A percentile compares a stretch with the other conserved stretches of the same genome.
These are phyloP conservation scores for Montipora efflorescens DNA, from an alignment of 64 coral and sea anemone genomes.

Conservation along the genomic window DNA sequence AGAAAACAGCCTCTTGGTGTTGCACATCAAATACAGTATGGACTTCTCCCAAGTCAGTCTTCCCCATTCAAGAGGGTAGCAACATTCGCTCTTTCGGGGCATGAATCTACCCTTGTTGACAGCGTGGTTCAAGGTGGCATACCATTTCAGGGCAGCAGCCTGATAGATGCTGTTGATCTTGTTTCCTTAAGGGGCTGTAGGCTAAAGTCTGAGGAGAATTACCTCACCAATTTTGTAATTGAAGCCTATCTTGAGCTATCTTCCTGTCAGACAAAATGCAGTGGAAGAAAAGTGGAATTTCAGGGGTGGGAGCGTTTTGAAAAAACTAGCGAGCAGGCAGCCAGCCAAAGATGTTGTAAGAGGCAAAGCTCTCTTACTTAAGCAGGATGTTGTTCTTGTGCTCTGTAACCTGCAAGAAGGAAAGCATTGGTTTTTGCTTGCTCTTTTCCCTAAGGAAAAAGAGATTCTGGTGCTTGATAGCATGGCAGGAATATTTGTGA, in stretches of 20 bases:
- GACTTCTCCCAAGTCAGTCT: no score
- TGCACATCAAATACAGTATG: no score
- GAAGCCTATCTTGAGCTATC: background rate
- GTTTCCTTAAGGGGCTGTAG: background rate
- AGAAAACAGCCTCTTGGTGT: no score
- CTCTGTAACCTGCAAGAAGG: slow-evolving; percentile 4
- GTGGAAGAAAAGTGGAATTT: background rate
- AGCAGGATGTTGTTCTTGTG: background rate
- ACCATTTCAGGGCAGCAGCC: background rate
- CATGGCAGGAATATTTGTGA: slow-evolving; percentile 24
- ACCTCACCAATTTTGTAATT: background rate
- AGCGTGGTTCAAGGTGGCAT: background rate
- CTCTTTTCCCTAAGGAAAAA: slow-evolving; percentile 26
- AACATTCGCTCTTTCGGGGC: background rate
- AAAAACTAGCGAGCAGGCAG: background rate
- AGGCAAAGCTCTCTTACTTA: background rate
- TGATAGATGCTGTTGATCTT: background rate
- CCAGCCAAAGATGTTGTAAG: slow-evolving; percentile 4
- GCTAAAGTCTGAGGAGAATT: background rate
- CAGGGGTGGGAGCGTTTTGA: background rate
- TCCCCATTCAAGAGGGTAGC: no score
- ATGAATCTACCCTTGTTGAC: background rate
- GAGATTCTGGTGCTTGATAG: slow-evolving; percentile 49
- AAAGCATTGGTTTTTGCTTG: slow-evolving; percentile 59
- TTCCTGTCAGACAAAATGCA: background rate